These are phyloP conservation scores for Okamejei kenojei DNA, from an alignment of 2,797 vertebrate genomes.

Conservation along the genomic window DNA sequence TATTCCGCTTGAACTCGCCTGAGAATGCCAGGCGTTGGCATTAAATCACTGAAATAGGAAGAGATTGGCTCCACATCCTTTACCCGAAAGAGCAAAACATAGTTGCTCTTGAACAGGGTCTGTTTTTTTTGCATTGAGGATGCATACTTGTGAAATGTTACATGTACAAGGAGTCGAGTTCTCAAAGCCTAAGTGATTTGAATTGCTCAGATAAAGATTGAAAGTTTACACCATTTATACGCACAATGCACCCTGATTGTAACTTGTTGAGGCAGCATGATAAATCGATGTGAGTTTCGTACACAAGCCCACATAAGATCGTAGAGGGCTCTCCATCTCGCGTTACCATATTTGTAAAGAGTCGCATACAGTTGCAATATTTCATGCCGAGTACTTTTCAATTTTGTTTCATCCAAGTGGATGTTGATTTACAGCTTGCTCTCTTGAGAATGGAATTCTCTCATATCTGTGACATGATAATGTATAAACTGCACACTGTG, in stretches of 20 bases:
- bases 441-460: not conserved
- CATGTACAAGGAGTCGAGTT: not conserved
- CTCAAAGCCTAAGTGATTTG: not conserved
- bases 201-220: not conserved
- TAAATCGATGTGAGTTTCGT: not conserved
- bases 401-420: not conserved
- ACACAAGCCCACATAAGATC: not conserved
- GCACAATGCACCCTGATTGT: not conserved
- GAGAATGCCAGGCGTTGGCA: not conserved
- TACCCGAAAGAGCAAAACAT: not conserved
- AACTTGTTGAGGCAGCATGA: constrained; percentile 1
- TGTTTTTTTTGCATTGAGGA: not conserved
- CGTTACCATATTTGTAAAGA: not conserved
- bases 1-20: not conserved
- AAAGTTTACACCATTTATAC: not conserved
- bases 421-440: not conserved
- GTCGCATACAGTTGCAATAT: not conserved
- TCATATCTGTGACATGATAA: not conserved
- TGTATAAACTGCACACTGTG: not conserved
- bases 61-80: not conserved
- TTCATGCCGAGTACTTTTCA: too few relatives aligned
- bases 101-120: not conserved
- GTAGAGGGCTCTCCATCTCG: not conserved
- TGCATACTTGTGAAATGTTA: not conserved
- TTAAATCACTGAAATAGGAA: not conserved